Conservation (phyloP, 2,113 vertebrate species). For the Ameiurus melas region DNA sequence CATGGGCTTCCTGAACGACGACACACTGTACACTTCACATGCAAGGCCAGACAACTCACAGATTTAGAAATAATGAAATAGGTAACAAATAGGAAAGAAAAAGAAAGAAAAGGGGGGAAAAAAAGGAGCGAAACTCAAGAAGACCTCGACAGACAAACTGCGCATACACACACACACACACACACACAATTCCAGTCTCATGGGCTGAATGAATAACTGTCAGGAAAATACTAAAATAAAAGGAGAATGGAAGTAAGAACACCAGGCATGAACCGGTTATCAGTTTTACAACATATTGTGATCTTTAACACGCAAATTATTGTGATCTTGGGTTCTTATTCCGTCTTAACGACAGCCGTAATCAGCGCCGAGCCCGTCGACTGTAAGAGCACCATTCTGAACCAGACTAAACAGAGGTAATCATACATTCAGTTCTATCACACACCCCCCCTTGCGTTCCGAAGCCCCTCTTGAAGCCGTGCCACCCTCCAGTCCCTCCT, state of each 20-base stretch:
- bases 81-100: background rate
- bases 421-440: slow-evolving; percentile 34
- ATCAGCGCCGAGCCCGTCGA: background rate
- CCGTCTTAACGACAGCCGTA: background rate
- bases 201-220: slow-evolving; percentile 56
- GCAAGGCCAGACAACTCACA: slow-evolving; percentile 67
- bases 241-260: background rate
- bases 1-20: slow-evolving; percentile 65
- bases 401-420: slow-evolving; percentile 38
- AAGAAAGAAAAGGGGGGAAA: background rate
- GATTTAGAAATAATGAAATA: background rate
- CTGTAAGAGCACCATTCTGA: background rate
- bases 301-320: background rate
- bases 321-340: background rate
- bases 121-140: background rate
- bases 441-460: background rate
- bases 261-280: background rate
- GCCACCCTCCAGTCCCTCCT: background rate
- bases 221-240: slow-evolving; percentile 38
- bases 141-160: slow-evolving; percentile 34
- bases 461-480: slow-evolving; percentile 2
- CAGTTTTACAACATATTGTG: background rate
- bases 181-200: slow-evolving; percentile 54
- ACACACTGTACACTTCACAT: slow-evolving; percentile 74
- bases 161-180: background rate